phyloP scores from a whole-genome alignment of 2,797 vertebrate genomes.

The Acridotheres tristis region DNA sequence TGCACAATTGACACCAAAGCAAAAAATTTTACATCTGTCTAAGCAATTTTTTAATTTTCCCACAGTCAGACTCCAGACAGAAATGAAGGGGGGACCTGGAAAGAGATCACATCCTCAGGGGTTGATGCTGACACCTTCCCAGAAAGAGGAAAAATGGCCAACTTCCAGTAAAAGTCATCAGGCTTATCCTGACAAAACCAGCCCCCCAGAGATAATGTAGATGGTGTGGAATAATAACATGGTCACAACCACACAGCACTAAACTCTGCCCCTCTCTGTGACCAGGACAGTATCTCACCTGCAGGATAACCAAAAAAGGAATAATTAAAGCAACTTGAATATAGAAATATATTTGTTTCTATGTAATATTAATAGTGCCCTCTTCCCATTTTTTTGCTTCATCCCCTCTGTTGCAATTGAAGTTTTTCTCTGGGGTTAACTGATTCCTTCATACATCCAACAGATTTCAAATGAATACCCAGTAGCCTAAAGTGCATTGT shows the following conservation, averaged over 20 bases:
- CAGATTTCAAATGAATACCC: not conserved
- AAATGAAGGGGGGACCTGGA: accelerated
- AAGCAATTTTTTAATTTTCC: not conserved
- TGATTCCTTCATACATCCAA: not conserved
- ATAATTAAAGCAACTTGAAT: not conserved
- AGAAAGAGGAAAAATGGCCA: not conserved
- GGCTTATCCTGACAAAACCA: not conserved
- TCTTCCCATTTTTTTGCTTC: not conserved
- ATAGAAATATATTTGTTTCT: not conserved
- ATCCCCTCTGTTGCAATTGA: not conserved
- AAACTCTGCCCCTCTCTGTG: not conserved
- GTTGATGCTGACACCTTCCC: not conserved
- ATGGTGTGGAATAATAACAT: not conserved
- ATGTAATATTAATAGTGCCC: not conserved
- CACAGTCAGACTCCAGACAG: not conserved
- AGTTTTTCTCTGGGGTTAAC: not conserved
- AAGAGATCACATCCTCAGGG: accelerated
- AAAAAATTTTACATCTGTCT: not conserved
- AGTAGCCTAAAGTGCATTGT: not conserved
- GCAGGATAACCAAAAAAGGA: not conserved
- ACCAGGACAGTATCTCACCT: not conserved
- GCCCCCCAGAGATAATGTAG: not conserved
- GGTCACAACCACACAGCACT: not conserved
- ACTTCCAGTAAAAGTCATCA: not conserved
- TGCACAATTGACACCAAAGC: accelerated